phyloP scores from a whole-genome alignment of 2,888 invertebrate species.

The Heliconius sara region DNA sequence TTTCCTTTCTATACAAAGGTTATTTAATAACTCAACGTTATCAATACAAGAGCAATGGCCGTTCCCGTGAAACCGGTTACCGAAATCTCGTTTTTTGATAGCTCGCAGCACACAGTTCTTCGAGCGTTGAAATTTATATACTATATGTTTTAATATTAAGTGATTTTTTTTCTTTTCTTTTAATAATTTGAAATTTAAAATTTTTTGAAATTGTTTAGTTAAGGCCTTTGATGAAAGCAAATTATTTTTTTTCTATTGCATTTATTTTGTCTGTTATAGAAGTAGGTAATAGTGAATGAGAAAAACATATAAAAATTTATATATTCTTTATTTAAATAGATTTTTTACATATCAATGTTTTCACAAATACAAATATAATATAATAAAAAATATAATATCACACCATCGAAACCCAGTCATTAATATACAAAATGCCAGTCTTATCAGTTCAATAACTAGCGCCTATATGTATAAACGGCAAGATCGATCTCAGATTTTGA shows the following conservation, averaged over 20 bases:
- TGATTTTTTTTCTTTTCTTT: neutral
- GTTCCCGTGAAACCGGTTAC: constrained; percentile 47
- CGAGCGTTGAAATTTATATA: constrained; percentile 8
- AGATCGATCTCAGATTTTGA: neutral
- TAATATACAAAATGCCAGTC: neutral
- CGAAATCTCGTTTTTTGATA: constrained; percentile 43
- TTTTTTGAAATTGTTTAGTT: neutral
- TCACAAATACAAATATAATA: too few relatives aligned
- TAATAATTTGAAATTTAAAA: neutral
- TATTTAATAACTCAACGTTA: constrained; percentile 36
- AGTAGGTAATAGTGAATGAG: neutral
- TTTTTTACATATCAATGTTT: too few relatives aligned
- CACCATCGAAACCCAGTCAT: neutral
- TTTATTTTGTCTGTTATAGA: too few relatives aligned
- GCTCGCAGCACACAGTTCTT: constrained; percentile 11
- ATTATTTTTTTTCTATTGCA: neutral
- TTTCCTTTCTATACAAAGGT: constrained; percentile 23
- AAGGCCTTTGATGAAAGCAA: neutral
- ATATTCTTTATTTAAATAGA: neutral
- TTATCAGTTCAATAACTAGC: neutral
- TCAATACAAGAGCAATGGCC: constrained; percentile 47
- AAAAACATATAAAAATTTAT: neutral
- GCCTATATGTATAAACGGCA: too few relatives aligned
- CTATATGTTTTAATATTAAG: neutral
- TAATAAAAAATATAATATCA: too few relatives aligned